phyloP scores from a whole-genome alignment of 2,888 invertebrate species.

The Hyppa rectilinea region DNA sequence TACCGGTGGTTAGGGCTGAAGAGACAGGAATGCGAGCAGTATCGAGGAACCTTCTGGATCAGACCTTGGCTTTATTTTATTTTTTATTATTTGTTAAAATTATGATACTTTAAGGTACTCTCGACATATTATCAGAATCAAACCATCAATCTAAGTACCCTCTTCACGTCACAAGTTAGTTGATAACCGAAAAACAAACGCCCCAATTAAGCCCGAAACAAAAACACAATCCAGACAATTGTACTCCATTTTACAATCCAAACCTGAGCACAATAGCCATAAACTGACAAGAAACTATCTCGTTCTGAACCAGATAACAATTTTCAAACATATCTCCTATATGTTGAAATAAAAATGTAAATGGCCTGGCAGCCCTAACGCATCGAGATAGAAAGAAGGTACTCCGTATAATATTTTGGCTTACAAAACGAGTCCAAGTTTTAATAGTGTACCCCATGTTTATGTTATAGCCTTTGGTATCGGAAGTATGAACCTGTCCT shows the following conservation, averaged over 20 bases:
- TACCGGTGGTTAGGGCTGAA: too few species aligned
- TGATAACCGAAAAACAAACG: neutral
- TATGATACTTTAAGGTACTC: neutral
- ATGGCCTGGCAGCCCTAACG: constrained; percentile 85
- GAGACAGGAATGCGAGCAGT: too few species aligned
- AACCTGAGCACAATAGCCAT: constrained; percentile 35
- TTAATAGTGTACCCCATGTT: constrained; percentile 90
- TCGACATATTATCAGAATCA: neutral
- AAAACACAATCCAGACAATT: constrained; percentile 15
- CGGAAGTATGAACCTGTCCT: constrained; percentile 78
- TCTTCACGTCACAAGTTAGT: neutral
- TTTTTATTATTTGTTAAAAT: too few species aligned
- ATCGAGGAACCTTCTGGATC: too few species aligned
- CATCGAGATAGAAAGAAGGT: constrained; percentile 86
- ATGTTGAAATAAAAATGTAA: constrained; percentile 85
- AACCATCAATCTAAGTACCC: neutral
- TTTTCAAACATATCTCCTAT: constrained; percentile 71
- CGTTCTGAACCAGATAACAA: constrained; percentile 65
- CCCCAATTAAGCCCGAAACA: neutral
- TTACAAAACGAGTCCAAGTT: constrained; percentile 90
- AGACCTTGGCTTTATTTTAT: too few species aligned
- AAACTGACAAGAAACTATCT: constrained; percentile 67
- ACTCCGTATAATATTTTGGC: constrained; percentile 90
- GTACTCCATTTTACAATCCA: constrained; percentile 37
- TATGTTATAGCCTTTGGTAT: constrained; percentile 85